phyloP scores from a whole-genome alignment of 2,797 vertebrate species.

The Artibeus lituratus region DNA sequence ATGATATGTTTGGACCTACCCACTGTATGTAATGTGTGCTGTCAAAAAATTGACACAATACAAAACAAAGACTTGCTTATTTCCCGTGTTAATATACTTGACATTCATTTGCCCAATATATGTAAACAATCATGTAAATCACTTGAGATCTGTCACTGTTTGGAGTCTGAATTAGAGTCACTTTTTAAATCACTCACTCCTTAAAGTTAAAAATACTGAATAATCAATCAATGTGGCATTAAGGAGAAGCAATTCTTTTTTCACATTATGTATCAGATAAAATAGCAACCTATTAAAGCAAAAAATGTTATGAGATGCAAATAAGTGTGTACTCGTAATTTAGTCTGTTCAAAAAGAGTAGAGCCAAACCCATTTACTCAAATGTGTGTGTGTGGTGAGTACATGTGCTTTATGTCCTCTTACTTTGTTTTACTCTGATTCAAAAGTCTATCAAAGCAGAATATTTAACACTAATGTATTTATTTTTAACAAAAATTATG shows the following conservation, averaged over 20 bases:
- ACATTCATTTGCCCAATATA: not conserved
- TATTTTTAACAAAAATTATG: not conserved
- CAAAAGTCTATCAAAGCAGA: not conserved
- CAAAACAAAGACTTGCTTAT: not conserved
- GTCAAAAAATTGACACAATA: not conserved
- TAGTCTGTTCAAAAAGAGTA: not conserved
- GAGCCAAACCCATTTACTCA: not conserved
- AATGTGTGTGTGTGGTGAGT: not conserved
- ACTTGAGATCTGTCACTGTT: not conserved
- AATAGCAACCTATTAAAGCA: not conserved
- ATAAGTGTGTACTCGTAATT: not conserved
- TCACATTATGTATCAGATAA: not conserved
- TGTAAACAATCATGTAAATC: conserved; percentile 3
- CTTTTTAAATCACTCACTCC: not conserved
- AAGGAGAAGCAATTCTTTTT: not conserved
- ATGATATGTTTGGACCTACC: not conserved
- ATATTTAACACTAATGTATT: not conserved
- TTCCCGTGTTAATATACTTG: conserved; percentile 5
- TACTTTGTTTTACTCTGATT: not conserved
- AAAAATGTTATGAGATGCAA: not conserved
- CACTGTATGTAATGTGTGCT: not conserved
- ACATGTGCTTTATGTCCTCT: not conserved
- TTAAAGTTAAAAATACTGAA: not conserved
- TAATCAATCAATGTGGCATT: not conserved
- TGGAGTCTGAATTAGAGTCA: not conserved